A percentile compares a stretch with the other conserved stretches of the same genome.
phyloP scores from a whole-genome alignment of 2,797 vertebrate genomes.

The Notolepis coatsorum region DNA sequence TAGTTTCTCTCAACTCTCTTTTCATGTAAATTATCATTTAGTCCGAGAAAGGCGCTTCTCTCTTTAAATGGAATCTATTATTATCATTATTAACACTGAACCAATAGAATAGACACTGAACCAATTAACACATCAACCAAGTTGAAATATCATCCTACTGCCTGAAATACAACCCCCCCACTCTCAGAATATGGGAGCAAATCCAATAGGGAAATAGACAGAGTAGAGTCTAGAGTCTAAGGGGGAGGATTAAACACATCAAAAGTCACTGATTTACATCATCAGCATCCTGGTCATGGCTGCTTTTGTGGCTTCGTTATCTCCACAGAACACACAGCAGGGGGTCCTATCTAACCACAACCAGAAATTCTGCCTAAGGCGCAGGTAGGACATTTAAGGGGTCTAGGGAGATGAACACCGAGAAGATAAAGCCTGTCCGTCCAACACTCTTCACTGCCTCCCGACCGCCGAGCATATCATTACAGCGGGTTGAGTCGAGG shows the following conservation, averaged over 20 bases:
- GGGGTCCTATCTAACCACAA: constrained; percentile 82
- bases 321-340: constrained; percentile 87
- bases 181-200: constrained; percentile 52
- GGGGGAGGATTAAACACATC: constrained; percentile 66
- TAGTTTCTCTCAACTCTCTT: too few relatives aligned
- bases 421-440: constrained; percentile 83
- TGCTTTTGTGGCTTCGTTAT: constrained; percentile 72
- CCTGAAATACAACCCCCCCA: constrained; percentile 34
- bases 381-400: constrained; percentile 82
- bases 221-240: constrained; percentile 52
- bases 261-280: constrained; percentile 72
- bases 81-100: constrained; percentile 33
- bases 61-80: too few relatives aligned
- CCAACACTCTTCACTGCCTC: constrained; percentile 80
- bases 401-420: constrained; percentile 81
- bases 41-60: too few relatives aligned
- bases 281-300: constrained; percentile 71
- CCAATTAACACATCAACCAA: constrained; percentile 37
- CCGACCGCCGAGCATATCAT: constrained; percentile 67
- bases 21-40: too few relatives aligned
- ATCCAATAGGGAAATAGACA: constrained; percentile 68
- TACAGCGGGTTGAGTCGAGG: constrained; percentile 48
- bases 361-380: constrained; percentile 89
- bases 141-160: constrained; percentile 32
- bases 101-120: constrained; percentile 32